A percentile compares a stretch with the other conserved stretches of the same genome.
These are phyloP conservation scores for Leptopilina myrica DNA, from an alignment of 2,888 invertebrate genomes.

Conservation along the genomic window DNA sequence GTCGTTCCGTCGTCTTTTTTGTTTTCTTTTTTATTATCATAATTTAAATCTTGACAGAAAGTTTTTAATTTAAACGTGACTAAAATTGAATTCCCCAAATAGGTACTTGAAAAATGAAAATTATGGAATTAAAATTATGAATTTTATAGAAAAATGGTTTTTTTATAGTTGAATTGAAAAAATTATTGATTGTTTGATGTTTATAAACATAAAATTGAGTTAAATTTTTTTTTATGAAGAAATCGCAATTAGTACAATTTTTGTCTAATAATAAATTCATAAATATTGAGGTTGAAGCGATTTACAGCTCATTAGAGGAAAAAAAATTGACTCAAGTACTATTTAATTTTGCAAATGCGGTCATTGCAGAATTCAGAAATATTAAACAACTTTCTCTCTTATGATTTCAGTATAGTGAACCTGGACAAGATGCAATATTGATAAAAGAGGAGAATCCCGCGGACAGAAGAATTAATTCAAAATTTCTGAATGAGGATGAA, in stretches of 20 bases:
- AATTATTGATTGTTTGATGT: no score
- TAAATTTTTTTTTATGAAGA: no score
- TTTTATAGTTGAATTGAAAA: no score
- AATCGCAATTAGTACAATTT: no score
- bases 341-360: slow-evolving; percentile 7
- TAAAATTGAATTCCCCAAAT: background rate
- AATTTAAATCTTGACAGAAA: background rate
- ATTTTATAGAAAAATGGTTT: no score
- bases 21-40: background rate
- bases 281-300: no score
- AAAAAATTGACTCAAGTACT: no score
- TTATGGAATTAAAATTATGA: no score
- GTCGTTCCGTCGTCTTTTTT: background rate
- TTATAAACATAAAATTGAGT: no score
- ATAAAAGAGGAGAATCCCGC: slow-evolving; percentile 16
- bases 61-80: slow-evolving; percentile 5
- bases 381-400: slow-evolving; percentile 36
- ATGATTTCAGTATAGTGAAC: slow-evolving; percentile 21
- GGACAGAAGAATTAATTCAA: background rate
- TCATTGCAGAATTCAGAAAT: slow-evolving; percentile 8
- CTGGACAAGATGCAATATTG: slow-evolving; percentile 21
- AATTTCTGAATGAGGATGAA: slow-evolving; percentile 38
- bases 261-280: no score
- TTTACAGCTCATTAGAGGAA: no score
- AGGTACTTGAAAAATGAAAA: background rate